A percentile compares a stretch with the other conserved stretches of the same genome.
These are phyloP conservation scores for Pandemis corylana DNA, from an alignment of 2,888 invertebrate genomes.

Conservation along the genomic window DNA sequence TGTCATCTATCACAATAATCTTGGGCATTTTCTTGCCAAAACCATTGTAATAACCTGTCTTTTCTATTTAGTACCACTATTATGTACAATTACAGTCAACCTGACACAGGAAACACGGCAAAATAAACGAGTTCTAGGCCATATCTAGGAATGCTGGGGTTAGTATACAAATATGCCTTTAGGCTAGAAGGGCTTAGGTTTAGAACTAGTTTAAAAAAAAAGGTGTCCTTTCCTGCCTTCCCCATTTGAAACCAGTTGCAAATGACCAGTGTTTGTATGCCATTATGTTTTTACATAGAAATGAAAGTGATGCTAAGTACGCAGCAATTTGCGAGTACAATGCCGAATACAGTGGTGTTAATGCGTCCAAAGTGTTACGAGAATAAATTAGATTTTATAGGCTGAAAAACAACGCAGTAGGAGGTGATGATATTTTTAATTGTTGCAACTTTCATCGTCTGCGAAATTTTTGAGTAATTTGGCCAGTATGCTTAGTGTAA, in stretches of 20 bases:
- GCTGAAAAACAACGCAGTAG: conserved; percentile 2
- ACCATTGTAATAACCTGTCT: neutral
- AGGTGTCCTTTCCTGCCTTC: conserved; percentile 16
- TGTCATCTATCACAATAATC: neutral
- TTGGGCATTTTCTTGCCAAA: conserved; percentile 1
- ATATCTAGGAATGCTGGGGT: conserved; percentile 12
- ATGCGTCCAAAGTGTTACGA: conserved; percentile 19
- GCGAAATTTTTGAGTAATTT: neutral
- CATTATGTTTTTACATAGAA: conserved; percentile 14
- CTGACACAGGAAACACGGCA: conserved; percentile 8
- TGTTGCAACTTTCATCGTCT: neutral
- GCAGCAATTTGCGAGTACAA: conserved; percentile 10
- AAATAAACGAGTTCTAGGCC: neutral
- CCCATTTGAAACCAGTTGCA: conserved; percentile 21
- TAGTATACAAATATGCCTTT: conserved; percentile 24
- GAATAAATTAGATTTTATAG: conserved; percentile 14
- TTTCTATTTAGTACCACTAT: neutral
- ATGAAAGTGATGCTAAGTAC: conserved; percentile 13
- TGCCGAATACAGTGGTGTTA: conserved; percentile 12
- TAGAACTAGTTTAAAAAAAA: conserved; percentile 6
- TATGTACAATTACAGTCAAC: conserved; percentile 7
- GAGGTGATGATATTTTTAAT: neutral
- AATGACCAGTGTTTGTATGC: conserved; percentile 14
- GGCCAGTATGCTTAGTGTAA: neutral
- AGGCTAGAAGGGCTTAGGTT: conserved; percentile 23